Conservation (phyloP, 2,797 vertebrate genomes). For the Odontamblyopus lacepedii region DNA sequence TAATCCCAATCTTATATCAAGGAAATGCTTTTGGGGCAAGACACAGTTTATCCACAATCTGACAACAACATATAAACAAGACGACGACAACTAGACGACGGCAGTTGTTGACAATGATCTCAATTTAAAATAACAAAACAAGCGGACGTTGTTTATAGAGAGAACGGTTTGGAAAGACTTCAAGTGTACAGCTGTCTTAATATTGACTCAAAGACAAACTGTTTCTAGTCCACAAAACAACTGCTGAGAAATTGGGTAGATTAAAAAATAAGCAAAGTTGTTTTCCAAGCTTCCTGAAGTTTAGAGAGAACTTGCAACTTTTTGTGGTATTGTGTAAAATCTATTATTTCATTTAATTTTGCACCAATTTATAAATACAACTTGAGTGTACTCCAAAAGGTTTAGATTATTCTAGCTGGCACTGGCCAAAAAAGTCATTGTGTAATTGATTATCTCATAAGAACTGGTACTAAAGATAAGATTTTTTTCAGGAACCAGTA, state of each 20-base stretch:
- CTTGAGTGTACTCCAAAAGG: no score
- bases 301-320: no score
- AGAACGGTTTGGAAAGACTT: background rate
- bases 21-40: slow-evolving; percentile 1
- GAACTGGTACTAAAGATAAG: no score
- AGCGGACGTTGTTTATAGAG: background rate
- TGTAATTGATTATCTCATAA: no score
- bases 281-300: background rate
- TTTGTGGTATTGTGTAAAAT: no score
- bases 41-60: background rate
- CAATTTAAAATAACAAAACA: slow-evolving; percentile 1
- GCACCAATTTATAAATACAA: no score
- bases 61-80: background rate
- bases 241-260: background rate
- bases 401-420: no score
- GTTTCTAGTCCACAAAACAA: background rate
- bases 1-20: background rate
- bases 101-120: slow-evolving; percentile 21
- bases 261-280: background rate
- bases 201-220: background rate
- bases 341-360: no score
- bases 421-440: no score
- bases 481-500: no score
- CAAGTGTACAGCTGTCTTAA: background rate
- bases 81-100: background rate